Evolutionary conservation across 2,797 vertebrate genomes (phyloP).

Genomic region (Micromesistius poutassou): DNA sequence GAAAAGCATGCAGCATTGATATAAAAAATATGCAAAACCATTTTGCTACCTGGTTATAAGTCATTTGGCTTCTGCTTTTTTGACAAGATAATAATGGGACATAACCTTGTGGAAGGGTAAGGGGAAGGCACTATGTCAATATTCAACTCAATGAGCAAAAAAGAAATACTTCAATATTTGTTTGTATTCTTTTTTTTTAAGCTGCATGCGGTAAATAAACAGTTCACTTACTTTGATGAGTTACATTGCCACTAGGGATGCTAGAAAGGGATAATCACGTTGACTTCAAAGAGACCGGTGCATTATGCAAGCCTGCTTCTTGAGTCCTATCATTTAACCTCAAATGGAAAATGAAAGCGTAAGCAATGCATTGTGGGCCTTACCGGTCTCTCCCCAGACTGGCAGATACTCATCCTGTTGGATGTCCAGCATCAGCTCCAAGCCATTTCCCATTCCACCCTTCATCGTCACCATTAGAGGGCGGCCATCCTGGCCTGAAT

Average conservation of each 20-base stretch:
- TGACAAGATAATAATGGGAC: background rate
- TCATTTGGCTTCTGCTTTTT: background rate
- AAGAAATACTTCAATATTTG: too few species aligned
- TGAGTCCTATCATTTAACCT: conserved; percentile 11
- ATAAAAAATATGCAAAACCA: background rate
- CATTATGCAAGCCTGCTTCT: background rate
- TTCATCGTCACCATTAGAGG: conserved; percentile 88
- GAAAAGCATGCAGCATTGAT: background rate
- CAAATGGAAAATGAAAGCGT: background rate
- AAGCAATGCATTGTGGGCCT: conserved; percentile 22
- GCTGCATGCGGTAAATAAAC: background rate
- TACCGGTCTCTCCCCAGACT: conserved; percentile 89
- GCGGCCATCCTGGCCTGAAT: conserved; percentile 87
- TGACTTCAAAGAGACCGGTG: background rate
- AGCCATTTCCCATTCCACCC: conserved; percentile 93
- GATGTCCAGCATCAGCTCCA: conserved; percentile 99
- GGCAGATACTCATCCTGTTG: conserved; percentile 98
- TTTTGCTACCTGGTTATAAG: background rate
- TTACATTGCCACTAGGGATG: background rate
- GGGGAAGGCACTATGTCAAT: background rate
- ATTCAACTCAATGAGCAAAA: background rate
- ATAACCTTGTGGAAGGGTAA: background rate
- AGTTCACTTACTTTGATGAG: background rate
- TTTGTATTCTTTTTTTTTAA: background rate
- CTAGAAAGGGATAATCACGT: background rate